Percentiles rank a stretch among this genome's conserved stretches.
Conservation (phyloP, 2,888 invertebrate species). For the Aphodius sticticus region DNA sequence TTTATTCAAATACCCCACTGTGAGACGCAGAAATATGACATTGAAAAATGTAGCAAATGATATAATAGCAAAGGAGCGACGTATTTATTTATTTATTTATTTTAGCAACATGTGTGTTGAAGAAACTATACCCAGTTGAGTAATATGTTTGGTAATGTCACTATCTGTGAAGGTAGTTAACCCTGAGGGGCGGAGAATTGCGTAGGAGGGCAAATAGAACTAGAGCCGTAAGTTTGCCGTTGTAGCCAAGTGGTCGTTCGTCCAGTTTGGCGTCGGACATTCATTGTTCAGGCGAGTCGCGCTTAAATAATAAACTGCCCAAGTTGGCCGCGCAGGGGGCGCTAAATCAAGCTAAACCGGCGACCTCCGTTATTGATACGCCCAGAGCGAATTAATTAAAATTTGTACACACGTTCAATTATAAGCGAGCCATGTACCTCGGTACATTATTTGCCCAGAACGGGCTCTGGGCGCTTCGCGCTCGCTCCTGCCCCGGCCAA, state of each 20-base stretch:
- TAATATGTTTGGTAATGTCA: too few relatives aligned
- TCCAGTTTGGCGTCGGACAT: slow-evolving; percentile 11
- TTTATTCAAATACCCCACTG: too few relatives aligned
- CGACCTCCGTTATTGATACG: slow-evolving; percentile 32
- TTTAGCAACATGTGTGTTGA: too few relatives aligned
- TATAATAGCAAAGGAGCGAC: too few relatives aligned
- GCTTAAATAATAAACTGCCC: slow-evolving; percentile 23
- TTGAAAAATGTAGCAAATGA: too few relatives aligned
- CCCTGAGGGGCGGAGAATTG: not conserved
- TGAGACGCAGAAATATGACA: too few relatives aligned
- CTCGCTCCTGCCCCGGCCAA: not conserved
- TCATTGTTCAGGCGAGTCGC: slow-evolving; percentile 6
- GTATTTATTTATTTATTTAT: too few relatives aligned
- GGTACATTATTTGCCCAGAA: not conserved
- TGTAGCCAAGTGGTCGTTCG: not conserved
- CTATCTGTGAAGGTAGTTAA: not conserved
- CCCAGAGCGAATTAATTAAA: slow-evolving; percentile 35
- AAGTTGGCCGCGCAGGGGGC: slow-evolving; percentile 16
- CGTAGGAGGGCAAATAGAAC: not conserved
- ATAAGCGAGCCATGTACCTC: not conserved
- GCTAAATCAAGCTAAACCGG: slow-evolving; percentile 23
- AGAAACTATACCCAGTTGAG: too few relatives aligned
- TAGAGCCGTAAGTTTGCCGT: not conserved
- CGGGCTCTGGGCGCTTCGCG: slow-evolving; percentile 4
- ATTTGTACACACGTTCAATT: slow-evolving; percentile 26